Evolutionary conservation across 1,140 invertebrate genomes (phyloP).

Genomic region (Anagrus nilaparvatae): DNA sequence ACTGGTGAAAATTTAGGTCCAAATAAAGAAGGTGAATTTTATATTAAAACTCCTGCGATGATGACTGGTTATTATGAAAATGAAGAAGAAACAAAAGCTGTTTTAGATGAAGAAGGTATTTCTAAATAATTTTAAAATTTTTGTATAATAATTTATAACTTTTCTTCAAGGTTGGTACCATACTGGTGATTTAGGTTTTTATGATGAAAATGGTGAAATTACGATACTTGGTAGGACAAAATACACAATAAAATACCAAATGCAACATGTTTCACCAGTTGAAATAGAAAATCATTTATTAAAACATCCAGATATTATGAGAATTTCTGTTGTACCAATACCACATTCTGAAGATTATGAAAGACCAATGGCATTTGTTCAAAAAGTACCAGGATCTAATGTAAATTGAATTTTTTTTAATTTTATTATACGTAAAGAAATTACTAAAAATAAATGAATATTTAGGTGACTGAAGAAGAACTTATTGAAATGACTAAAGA

Average conservation of each 20-base stretch:
- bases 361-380: conserved; percentile 47
- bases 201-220: conserved; percentile 39
- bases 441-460: too few relatives aligned
- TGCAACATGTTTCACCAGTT: conserved; percentile 45
- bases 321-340: conserved; percentile 49
- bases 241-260: conserved; percentile 51
- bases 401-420: too few relatives aligned
- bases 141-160: too few relatives aligned
- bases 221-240: conserved; percentile 48
- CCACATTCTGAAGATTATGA: conserved; percentile 44
- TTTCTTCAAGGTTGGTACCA: conserved; percentile 50
- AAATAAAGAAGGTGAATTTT: background rate
- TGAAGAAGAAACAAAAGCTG: background rate
- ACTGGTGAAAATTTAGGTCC: background rate
- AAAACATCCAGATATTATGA: conserved; percentile 42
- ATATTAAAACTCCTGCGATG: background rate
- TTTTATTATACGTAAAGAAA: too few relatives aligned
- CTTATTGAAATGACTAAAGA: too few relatives aligned
- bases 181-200: conserved; percentile 46
- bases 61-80: conserved; percentile 1
- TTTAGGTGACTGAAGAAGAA: too few relatives aligned
- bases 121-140: too few relatives aligned
- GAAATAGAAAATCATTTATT: conserved; percentile 49
- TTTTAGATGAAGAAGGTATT: background rate
- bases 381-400: conserved; percentile 9